Conservation (phyloP, 1,140 invertebrate species). For the Gryllus bimaculatus region DNA sequence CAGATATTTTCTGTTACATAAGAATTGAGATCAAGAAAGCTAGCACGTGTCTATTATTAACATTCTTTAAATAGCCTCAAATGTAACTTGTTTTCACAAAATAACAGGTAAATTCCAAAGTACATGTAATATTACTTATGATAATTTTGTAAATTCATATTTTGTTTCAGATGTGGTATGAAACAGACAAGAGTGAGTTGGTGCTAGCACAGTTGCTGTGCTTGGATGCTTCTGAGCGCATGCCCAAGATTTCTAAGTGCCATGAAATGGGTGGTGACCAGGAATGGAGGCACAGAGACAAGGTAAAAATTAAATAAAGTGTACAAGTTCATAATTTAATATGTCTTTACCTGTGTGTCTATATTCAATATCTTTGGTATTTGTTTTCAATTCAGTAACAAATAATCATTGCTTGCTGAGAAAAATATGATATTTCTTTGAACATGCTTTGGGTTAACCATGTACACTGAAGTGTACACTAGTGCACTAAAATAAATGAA, state of each 20-base stretch:
- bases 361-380: neutral
- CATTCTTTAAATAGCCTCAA: neutral
- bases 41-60: neutral
- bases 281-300: slow-evolving; percentile 71
- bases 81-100: no score
- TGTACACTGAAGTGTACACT: neutral
- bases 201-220: slow-evolving; percentile 76
- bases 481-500: neutral
- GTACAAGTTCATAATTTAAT: slow-evolving; percentile 9
- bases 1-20: no score
- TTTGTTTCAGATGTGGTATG: slow-evolving; percentile 63
- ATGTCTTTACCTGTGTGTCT: neutral
- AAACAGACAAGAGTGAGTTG: slow-evolving; percentile 77
- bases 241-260: slow-evolving; percentile 73
- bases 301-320: slow-evolving; percentile 38
- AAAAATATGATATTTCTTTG: neutral
- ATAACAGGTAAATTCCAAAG: no score
- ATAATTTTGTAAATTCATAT: neutral
- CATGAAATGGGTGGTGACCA: slow-evolving; percentile 84
- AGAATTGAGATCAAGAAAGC: neutral
- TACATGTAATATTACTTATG: neutral
- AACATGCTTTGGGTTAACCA: neutral
- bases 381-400: neutral
- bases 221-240: slow-evolving; percentile 55
- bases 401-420: neutral